phyloP scores from a whole-genome alignment of 2,113 vertebrate genomes.

The Cyprinus carpio region DNA sequence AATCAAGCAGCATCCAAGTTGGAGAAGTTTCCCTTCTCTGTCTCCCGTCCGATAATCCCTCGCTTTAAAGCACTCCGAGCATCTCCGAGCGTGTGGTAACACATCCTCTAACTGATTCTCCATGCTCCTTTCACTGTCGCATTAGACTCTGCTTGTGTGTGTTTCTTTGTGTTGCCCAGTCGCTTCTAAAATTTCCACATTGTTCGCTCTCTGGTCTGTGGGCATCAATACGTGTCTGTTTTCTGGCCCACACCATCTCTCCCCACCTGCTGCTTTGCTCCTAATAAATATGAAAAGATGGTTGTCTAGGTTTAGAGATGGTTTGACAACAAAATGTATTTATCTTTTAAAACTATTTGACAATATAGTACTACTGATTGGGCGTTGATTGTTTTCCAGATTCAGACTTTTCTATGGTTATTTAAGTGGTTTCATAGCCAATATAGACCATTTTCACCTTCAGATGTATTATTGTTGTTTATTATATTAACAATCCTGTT shows the following conservation, averaged over 20 bases:
- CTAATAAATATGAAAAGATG: constrained; percentile 2
- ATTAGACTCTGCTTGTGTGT: constrained; percentile 67
- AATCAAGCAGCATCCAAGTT: constrained; percentile 11
- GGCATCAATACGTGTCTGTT: constrained; percentile 65
- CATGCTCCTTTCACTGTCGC: constrained; percentile 70
- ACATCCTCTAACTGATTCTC: constrained; percentile 70
- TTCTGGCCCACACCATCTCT: constrained; percentile 20
- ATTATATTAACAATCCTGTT: not conserved
- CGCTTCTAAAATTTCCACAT: constrained; percentile 75
- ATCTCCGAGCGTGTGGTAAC: constrained; percentile 66
- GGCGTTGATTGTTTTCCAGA: not conserved
- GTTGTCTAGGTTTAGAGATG: constrained; percentile 1
- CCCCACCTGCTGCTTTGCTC: not conserved
- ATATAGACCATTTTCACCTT: not conserved
- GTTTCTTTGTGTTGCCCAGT: constrained; percentile 64
- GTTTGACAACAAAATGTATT: not conserved
- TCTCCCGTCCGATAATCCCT: constrained; percentile 48
- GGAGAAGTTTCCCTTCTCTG: constrained; percentile 30
- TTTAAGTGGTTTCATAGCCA: not conserved
- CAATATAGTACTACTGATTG: not conserved
- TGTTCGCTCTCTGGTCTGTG: constrained; percentile 63
- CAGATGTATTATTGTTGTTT: not conserved
- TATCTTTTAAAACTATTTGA: not conserved
- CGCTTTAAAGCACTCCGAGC: constrained; percentile 64
- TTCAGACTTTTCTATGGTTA: not conserved